These are phyloP conservation scores for Cephus sareptanus DNA, from an alignment of 2,888 invertebrate genomes.

Conservation along the genomic window DNA sequence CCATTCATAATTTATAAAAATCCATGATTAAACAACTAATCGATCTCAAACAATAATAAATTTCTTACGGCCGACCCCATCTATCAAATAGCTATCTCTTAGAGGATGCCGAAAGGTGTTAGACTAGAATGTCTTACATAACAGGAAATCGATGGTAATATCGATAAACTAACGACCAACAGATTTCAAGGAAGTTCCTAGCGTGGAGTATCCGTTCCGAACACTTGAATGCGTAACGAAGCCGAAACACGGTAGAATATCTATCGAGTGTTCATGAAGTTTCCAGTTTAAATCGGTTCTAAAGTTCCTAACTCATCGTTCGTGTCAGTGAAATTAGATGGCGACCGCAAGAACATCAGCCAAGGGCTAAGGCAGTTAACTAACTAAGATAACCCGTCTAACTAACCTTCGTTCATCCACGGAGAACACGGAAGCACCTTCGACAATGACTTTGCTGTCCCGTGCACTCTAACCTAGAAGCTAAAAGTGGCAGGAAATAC, in stretches of 20 bases:
- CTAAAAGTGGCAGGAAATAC: not conserved
- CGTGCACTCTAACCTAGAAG: not conserved
- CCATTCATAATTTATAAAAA: not conserved
- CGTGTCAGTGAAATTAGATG: not conserved
- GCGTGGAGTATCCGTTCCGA: not conserved
- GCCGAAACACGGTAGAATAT: not conserved
- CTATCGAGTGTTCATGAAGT: not conserved
- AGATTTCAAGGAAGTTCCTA: not conserved
- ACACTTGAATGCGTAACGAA: not conserved
- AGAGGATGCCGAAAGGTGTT: not conserved
- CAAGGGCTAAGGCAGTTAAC: not conserved
- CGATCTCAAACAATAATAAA: not conserved
- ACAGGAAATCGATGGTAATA: not conserved
- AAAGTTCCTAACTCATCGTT: not conserved
- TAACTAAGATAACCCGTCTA: not conserved
- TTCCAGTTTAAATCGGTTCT: not conserved
- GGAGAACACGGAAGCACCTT: not conserved
- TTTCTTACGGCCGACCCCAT: not conserved
- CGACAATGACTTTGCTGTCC: not conserved
- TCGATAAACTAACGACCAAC: not conserved
- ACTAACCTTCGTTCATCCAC: not conserved
- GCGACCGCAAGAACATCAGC: not conserved
- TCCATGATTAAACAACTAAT: not conserved
- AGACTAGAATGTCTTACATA: not conserved
- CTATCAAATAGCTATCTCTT: not conserved